Percentiles rank a stretch among this genome's conserved stretches.
phyloP scores from a whole-genome alignment of 2,888 invertebrate species.

The Drosophila anceps region DNA sequence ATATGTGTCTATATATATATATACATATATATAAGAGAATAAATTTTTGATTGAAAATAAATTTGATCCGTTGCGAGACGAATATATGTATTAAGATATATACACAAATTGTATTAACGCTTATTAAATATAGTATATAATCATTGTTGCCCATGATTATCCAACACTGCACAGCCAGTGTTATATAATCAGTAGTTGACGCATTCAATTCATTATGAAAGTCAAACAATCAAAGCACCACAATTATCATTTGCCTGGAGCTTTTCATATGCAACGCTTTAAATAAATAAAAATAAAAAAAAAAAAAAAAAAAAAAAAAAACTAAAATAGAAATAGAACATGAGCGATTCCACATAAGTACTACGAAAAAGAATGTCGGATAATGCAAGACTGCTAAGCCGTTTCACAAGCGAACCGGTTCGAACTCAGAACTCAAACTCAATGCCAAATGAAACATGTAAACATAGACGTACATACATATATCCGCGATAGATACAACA shows the following conservation, averaged over 20 bases:
- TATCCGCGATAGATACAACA: neutral
- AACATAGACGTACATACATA: neutral
- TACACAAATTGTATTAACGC: slow-evolving; percentile 2
- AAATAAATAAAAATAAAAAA: neutral
- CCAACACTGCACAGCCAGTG: slow-evolving; percentile 12
- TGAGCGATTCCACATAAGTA: neutral
- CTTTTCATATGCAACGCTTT: slow-evolving; percentile 3
- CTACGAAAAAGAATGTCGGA: neutral
- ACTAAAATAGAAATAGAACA: neutral
- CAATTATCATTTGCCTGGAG: neutral
- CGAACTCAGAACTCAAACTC: neutral
- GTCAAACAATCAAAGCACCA: slow-evolving; percentile 2
- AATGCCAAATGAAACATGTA: neutral
- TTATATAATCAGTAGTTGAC: neutral
- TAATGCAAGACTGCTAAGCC: slow-evolving; percentile 1
- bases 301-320: too few species aligned
- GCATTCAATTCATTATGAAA: neutral
- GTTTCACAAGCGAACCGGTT: neutral
- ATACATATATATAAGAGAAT: neutral
- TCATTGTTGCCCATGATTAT: slow-evolving; percentile 15
- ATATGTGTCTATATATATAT: too few species aligned
- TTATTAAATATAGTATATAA: slow-evolving; percentile 2
- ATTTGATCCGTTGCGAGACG: slow-evolving; percentile 5
- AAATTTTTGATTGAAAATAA: neutral
- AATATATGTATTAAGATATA: slow-evolving; percentile 11